Conservation (phyloP, 2,888 invertebrate genomes). For the Caenorhabditis sp. region DNA sequence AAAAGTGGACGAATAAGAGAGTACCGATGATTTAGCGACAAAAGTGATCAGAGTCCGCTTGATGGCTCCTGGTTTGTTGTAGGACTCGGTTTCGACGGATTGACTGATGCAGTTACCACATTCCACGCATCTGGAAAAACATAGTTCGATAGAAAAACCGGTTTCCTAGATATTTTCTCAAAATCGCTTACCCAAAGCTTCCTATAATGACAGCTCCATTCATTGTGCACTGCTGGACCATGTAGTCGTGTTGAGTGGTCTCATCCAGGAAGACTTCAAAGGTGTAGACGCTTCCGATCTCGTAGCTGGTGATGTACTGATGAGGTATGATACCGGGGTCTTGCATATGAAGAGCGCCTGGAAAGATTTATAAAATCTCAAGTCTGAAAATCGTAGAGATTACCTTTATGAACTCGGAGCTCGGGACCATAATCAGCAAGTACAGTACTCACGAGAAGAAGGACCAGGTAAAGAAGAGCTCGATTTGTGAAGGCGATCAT, state of each 20-base stretch:
- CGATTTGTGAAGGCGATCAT: constrained; percentile 33
- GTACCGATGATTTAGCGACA: constrained; percentile 53
- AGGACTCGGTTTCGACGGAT: constrained; percentile 61
- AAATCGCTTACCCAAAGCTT: constrained; percentile 63
- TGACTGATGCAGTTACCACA: constrained; percentile 51
- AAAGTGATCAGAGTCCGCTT: constrained; percentile 72
- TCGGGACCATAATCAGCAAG: constrained; percentile 13
- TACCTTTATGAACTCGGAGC: constrained; percentile 34
- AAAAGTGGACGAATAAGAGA: not conserved
- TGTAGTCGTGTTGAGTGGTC: constrained; percentile 66
- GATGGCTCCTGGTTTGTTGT: constrained; percentile 67
- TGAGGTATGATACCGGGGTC: not conserved
- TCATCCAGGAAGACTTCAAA: constrained; percentile 70
- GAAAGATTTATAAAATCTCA: not conserved
- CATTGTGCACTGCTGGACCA: constrained; percentile 67
- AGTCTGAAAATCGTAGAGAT: not conserved
- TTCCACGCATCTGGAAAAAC: constrained; percentile 57
- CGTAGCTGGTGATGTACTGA: constrained; percentile 15
- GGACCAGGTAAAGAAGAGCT: constrained; percentile 1
- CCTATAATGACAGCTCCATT: constrained; percentile 68
- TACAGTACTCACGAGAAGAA: not conserved
- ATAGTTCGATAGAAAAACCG: not conserved
- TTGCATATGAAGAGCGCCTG: constrained; percentile 45
- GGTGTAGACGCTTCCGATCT: constrained; percentile 65
- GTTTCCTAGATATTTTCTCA: not conserved